Base-by-base conservation (phyloP, 2,797 vertebrate genomes). In the Coreius guichenoti region DNA sequence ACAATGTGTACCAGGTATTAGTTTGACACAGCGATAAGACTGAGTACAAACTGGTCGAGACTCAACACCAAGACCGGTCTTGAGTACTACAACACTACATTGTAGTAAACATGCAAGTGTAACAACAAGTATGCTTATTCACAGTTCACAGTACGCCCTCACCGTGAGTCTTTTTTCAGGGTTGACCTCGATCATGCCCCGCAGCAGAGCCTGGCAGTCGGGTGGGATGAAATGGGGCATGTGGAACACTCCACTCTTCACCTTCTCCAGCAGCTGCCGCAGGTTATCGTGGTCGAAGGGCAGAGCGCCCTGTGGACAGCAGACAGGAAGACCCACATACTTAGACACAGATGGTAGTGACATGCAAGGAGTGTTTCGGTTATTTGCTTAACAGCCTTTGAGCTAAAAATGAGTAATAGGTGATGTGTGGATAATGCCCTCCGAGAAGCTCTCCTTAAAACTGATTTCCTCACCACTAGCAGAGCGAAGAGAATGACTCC, bases 201-300 rank as follows among this genome's bases (percentile, higher is more conserved):
- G 92, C 74, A 97, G 94, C 89, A 97, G 94, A 72, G 96, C 96
- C 93, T 97, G 97, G 92, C 96, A 97, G 94, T 97, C 97, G 0
- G 97, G 97, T 0, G 96, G 96, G 86, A 98, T 98, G 93, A 98
- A 98, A 93, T 98, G 97, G 5, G 97, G 97, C 96, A 98, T 97
- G 91, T 98, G 97, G 92, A 98, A 98, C 87, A 98, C 96, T 0
- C 97, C 97, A 0, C 97, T 96, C 90, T 98, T 98, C 92, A 98
- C 97, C 93, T 98, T 98, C 93, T 98, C 97, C 92, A 98, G 93
- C 87, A 98, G 96, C 94, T 98, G 97, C 14, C 97, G 96, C 79
- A 98, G 94, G 93, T 98, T 98, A 92, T 98, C 97, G 2, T 98
- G 97, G 75, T 98, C 97, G 81, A 98, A 98, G 51, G 97, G 97